Evolutionary conservation across 2,113 vertebrate genomes (phyloP).

Genomic region (Macrotus californicus): DNA sequence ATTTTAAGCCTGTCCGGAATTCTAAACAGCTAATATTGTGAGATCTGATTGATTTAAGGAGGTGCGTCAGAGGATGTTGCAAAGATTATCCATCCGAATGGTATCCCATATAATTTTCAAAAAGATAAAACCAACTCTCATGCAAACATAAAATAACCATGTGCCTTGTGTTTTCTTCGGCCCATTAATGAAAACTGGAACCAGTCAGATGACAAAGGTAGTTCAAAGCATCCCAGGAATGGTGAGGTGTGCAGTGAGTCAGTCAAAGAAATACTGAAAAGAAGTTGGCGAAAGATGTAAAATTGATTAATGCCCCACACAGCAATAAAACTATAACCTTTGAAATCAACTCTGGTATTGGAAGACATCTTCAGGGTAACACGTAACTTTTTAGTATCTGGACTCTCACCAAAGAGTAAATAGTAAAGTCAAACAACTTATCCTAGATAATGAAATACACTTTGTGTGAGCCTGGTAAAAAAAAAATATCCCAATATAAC

Average conservation of each 20-base stretch:
- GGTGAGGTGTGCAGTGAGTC: neutral
- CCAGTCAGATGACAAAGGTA: neutral
- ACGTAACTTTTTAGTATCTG: neutral
- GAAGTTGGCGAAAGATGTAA: neutral
- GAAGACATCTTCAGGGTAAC: neutral
- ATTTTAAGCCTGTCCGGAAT: constrained; percentile 11
- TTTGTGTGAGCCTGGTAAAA: neutral
- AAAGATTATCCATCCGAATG: neutral
- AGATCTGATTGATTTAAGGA: constrained; percentile 30
- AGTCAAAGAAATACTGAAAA: neutral
- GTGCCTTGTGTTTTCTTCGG: constrained; percentile 11
- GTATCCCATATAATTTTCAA: neutral
- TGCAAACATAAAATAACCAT: neutral
- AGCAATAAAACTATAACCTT: neutral
- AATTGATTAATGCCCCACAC: neutral
- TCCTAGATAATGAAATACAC: neutral
- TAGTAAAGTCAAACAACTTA: neutral
- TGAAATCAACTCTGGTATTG: neutral
- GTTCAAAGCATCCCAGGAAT: neutral
- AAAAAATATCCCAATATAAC: neutral
- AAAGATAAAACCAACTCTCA: neutral
- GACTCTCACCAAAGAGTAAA: neutral
- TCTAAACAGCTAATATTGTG: constrained; percentile 21
- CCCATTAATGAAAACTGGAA: neutral
- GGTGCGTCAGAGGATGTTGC: neutral